Evolutionary conservation across 2,888 invertebrate genomes (phyloP).

Genomic region (Polydrusus cervinus): DNA sequence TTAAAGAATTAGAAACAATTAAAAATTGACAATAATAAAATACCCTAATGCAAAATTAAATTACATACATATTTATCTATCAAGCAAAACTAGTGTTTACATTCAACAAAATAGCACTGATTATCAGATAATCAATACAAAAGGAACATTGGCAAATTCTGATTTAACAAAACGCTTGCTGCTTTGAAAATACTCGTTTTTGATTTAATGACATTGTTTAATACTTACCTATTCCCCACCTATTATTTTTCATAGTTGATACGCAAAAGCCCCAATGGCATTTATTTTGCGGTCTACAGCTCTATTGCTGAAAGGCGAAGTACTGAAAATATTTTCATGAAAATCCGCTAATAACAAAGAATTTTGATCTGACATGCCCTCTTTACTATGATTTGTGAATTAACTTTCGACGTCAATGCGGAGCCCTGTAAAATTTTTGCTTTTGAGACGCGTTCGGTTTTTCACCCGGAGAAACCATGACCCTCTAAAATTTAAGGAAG

Average conservation of each 20-base stretch:
- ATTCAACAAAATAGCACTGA: constrained; percentile 45
- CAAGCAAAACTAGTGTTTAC: constrained; percentile 41
- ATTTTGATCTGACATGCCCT: background rate
- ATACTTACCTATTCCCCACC: constrained; percentile 47
- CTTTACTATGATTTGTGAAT: background rate
- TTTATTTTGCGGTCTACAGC: constrained; percentile 23
- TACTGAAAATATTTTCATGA: constrained; percentile 30
- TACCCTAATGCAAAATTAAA: too few relatives aligned
- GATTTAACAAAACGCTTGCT: background rate
- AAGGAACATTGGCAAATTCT: background rate
- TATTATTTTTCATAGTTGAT: constrained; percentile 47
- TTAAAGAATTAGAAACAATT: background rate
- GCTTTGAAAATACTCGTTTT: background rate
- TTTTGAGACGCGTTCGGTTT: background rate
- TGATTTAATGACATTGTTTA: background rate
- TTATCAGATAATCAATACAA: constrained; percentile 39
- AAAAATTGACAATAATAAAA: background rate
- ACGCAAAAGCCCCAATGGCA: constrained; percentile 35
- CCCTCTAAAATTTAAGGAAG: too few relatives aligned
- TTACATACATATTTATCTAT: background rate
- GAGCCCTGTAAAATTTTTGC: background rate
- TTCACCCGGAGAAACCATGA: background rate
- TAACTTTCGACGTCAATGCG: too few relatives aligned
- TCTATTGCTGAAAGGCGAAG: background rate
- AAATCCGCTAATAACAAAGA: constrained; percentile 25